These are phyloP conservation scores for Pipistrellus pipistrellus DNA, from an alignment of 2,797 vertebrate genomes.

Conservation along the genomic window DNA sequence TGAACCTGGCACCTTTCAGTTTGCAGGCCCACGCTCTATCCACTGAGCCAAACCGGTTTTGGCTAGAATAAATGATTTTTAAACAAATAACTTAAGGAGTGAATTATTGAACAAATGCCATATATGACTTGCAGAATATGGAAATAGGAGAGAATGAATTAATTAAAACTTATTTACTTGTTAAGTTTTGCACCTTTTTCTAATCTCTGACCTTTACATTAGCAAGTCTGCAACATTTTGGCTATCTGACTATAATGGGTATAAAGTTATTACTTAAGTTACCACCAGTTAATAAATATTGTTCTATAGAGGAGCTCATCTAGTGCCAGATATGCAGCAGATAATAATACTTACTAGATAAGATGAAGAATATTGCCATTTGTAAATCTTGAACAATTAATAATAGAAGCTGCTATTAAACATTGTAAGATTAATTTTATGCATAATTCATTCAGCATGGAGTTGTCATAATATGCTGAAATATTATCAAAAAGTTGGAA, in stretches of 20 bases:
- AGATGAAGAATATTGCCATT: neutral
- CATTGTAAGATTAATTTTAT: neutral
- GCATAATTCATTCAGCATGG: constrained; percentile 1
- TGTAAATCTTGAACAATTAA: constrained; percentile 18
- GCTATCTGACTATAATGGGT: neutral
- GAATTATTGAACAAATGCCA: neutral
- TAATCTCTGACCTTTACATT: neutral
- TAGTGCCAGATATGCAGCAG: neutral
- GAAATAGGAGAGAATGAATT: neutral
- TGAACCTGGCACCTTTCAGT: no score
- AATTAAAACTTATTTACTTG: neutral
- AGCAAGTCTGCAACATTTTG: neutral
- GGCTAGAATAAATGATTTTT: neutral
- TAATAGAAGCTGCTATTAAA: neutral
- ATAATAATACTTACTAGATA: neutral
- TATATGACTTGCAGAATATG: neutral
- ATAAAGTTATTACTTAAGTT: constrained; percentile 2
- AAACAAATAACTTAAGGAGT: neutral
- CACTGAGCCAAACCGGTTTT: no score
- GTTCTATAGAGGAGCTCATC: neutral
- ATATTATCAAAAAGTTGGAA: neutral
- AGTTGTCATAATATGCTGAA: neutral
- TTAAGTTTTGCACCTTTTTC: neutral
- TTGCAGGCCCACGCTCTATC: no score
- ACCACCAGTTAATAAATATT: neutral